Base-by-base conservation (phyloP, 2,888 invertebrate genomes). In the Cynaeus angustus region DNA sequence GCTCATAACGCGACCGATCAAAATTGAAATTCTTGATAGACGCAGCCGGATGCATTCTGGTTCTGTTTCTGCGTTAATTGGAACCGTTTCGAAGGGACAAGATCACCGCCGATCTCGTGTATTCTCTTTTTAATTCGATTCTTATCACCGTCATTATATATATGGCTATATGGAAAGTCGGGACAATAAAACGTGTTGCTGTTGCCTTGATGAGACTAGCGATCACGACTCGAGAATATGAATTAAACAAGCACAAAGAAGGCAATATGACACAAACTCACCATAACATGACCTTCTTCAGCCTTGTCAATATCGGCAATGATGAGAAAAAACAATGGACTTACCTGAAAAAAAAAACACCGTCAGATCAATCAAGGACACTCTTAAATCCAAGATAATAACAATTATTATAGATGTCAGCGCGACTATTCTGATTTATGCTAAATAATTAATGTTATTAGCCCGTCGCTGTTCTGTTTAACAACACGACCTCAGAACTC, bases 251-350 rank as follows among this genome's bases (percentile, higher is more conserved):
- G 66, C 41, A 71, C 75, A 70, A 70, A 71, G 67, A 65, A 70
- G 72, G 53, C 69, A 64, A 66, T 66, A 74, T 73, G 72, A 77
- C 74, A 73, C 72, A 75, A 74, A 77, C 74, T 76, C 71, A 76
- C 72, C 74, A 70, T 62, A 66, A 71, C 43, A 68, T 66, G 75
- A 75, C 75, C 75, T 74, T 73, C 74, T 71, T 37, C 45, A 67
- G 59, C 65, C 48, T 70, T 72, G 72, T 70, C 72, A 72, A 21
- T 21, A 21, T 21, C 21, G 21, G 69, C 62, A 53, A 16, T 66
- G 58, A 67, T 45, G 53, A 43, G 10, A 38, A 37, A 55, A 71
- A 68, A 72, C 69, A 72, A 72, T 66, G 61, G 66, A 72, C 72
- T 72, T 70, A 70, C 70, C 70, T 70, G 56, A 46, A 70, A 70